Base-by-base conservation (phyloP, 2,797 vertebrate species). In the Phaenicophaeus curvirostris region DNA sequence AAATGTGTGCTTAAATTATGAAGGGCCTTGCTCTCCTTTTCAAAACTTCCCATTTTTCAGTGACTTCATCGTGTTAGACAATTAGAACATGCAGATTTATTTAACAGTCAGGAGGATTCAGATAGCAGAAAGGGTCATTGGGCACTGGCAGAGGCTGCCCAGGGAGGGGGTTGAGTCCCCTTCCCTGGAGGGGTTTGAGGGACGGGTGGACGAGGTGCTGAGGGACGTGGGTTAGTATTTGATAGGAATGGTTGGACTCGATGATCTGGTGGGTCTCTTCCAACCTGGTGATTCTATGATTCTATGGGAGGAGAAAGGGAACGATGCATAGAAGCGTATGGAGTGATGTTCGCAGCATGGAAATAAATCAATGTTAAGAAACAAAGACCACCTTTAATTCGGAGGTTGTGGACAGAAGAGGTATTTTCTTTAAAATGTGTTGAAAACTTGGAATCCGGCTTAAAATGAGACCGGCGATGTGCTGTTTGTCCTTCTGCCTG, bases 351-450 rank as follows among this genome's bases (percentile, higher is more conserved):
- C 83, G 62, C 59, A 31, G 48, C 28, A 1, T 31, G 44, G 65
- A 61, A 73, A 57, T 65, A 84, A 86, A 74, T 63, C 13, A 6
- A 18, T 5, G 17, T 74, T 55, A 39, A 74, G 33, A 61, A 91
- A 88, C 85, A 94, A 93, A 86, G 91, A 59, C 25, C 61, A 46
- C 78, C 54, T 87, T 92, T 81, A 69, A 74, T 67, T 66, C 42
- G 8, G 46, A 76, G 62, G 21, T 7, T 41, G 53, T 20, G 25
- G 65, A 53, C 11, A 1, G 5, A 25, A 58, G 54, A 23, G 6
- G 3, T 20, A 58, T 61, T 84, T 66, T 17, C 39, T 16, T 39
- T 75, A 61, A 79, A 54, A 61, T 94, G n/a, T 46, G 69, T 55
- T 57, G 69, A 77, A 73, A 89, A 82, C 71, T 84, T 67, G 15